Evolutionary conservation across 2,797 vertebrate genomes (phyloP), one percentile per base, ranked within the genome.

Genomic region (Rallus crepitans): DNA sequence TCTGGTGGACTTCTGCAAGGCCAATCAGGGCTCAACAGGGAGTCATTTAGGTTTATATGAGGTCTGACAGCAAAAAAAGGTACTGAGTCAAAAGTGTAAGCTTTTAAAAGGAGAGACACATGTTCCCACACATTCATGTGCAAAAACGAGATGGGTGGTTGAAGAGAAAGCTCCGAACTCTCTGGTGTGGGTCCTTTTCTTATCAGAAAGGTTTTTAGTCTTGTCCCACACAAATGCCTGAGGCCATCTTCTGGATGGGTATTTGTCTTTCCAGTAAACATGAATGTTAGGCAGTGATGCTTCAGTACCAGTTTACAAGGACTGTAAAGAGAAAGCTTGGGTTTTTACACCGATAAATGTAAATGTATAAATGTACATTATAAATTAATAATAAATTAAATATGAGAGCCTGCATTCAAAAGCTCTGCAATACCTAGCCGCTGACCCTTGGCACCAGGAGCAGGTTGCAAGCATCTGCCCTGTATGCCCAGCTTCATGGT

Each of bases 1-100:
- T 50, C 85, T 52, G 35, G 40, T 64, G 59, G 61, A 64, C n/a
- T 87, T 91, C 77, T 59, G 30, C 52, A 86, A 88, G 87, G 72
- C 60, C 56, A 66, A 55, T 82, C 66, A 35, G 25, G 75, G 69
- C 69, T 64, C 42, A 52, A 2, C 33, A 59, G 14, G 45, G 53
- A 70, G 39, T 37, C 10, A 37, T 30, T 73, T 52, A 65, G 15
- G 16, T 65, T 71, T 89, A 35, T 37, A 68, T 10, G 50, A 82
- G 37, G n/a, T 28, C 39, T 57, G 68, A 55, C 3, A 64, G n/a
- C 9, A 76, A n/a, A 65, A 33, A 53, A 24, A 50, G 15, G 5
- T 12, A 53, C 31, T 10, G 13, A 64, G 63, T 56, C 17, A 50
- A 9, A 6, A 50, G 11, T 18, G 4, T 48, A 24, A 52, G 27